phyloP scores from a whole-genome alignment of 2,888 invertebrate species.

The Oscheius sp. region DNA sequence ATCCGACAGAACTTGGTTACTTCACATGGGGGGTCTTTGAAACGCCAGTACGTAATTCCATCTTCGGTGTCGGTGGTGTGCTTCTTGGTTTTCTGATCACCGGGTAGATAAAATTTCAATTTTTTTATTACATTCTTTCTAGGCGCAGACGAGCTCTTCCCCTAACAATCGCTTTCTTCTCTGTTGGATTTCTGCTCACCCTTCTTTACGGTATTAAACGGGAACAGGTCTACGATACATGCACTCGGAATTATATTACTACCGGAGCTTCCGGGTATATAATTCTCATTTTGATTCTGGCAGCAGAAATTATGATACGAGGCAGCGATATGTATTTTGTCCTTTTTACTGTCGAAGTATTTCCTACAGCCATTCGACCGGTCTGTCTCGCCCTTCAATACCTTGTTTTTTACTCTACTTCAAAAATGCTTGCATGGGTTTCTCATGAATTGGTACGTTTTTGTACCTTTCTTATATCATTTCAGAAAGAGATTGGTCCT shows the following conservation, averaged over 20 bases:
- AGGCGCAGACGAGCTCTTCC: constrained; percentile 1
- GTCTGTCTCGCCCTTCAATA: neutral
- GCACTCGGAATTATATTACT: neutral
- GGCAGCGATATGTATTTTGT: neutral
- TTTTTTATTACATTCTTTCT: neutral
- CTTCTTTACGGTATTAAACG: neutral
- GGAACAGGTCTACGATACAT: neutral
- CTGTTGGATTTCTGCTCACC: neutral
- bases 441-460: constrained; percentile 1
- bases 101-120: neutral
- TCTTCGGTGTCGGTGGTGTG: neutral
- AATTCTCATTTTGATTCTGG: neutral
- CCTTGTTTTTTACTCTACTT: neutral
- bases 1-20: neutral
- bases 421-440: neutral
- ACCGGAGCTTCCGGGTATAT: neutral
- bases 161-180: neutral
- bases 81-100: neutral
- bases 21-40: constrained; percentile 16
- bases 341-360: constrained; percentile 2
- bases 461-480: neutral
- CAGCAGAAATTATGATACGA: neutral
- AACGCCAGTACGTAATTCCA: neutral
- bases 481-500: neutral
- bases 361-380: constrained; percentile 5